A percentile compares a stretch with the other conserved stretches of the same genome.
Evolutionary conservation across 2,797 vertebrate genomes (phyloP).

Genomic region (Propithecus perrieri): DNA sequence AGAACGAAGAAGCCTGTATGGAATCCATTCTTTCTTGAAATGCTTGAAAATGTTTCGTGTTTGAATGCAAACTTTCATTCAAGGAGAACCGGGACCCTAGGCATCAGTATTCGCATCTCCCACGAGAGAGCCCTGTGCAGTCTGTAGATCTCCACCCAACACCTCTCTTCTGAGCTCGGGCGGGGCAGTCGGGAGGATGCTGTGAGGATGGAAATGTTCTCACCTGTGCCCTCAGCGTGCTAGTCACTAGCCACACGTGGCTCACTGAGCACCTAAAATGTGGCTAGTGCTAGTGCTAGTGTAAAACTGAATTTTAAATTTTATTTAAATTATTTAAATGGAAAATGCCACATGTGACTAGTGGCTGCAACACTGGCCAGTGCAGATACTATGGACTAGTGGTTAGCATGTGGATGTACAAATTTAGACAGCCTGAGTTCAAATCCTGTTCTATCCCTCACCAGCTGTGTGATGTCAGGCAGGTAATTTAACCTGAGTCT

Average conservation of each 20-base stretch:
- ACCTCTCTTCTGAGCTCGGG: not conserved
- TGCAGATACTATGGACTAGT: not conserved
- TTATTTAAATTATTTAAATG: not conserved
- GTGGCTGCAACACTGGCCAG: not conserved
- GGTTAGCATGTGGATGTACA: no score
- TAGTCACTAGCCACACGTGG: accelerated
- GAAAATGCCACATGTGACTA: not conserved
- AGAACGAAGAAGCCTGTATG: not conserved
- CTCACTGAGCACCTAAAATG: not conserved
- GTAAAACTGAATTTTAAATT: not conserved
- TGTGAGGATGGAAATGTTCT: not conserved
- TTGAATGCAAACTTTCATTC: not conserved
- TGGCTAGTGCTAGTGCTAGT: accelerated
- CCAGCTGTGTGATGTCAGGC: not conserved
- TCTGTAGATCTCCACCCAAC: accelerated
- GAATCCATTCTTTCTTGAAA: not conserved
- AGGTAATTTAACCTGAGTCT: not conserved
- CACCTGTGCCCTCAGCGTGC: not conserved
- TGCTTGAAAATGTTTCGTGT: not conserved
- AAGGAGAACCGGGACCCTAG: not conserved
- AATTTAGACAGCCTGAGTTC: not conserved
- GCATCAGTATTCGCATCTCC: not conserved
- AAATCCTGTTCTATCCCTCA: not conserved
- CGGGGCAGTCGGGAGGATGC: accelerated
- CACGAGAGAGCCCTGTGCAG: not conserved